Conservation (phyloP, 2,888 invertebrate genomes). For the Pterostichus madidus region DNA sequence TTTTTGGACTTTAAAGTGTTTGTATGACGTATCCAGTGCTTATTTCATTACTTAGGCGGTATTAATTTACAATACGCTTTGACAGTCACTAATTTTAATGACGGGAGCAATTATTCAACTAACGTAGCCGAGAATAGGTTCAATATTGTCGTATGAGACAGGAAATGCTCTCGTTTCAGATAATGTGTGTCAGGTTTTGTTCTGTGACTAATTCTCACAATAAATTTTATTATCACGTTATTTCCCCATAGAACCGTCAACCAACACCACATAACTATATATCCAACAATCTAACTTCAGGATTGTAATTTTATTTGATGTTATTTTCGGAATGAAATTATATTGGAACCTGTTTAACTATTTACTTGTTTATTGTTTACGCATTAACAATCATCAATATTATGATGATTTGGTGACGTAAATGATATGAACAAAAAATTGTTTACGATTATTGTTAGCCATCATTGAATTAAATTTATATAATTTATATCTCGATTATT, state of each 20-base stretch:
- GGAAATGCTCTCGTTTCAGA: slow-evolving; percentile 39
- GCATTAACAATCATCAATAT: neutral
- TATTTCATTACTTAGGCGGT: slow-evolving; percentile 44
- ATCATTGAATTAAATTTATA: too few relatives aligned
- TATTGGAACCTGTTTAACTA: neutral
- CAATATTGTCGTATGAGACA: slow-evolving; percentile 40
- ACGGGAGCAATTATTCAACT: slow-evolving; percentile 60
- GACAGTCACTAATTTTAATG: slow-evolving; percentile 55
- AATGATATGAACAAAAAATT: neutral
- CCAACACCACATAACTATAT: neutral
- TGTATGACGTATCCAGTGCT: neutral
- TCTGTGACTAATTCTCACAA: neutral
- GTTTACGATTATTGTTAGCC: neutral
- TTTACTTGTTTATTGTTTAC: neutral
- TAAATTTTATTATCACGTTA: neutral
- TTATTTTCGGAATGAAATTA: neutral
- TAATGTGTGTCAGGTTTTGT: slow-evolving; percentile 13
- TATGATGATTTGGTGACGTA: neutral
- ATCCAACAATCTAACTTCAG: neutral
- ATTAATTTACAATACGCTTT: slow-evolving; percentile 29
- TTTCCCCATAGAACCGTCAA: neutral
- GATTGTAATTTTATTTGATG: neutral
- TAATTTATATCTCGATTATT: too few relatives aligned
- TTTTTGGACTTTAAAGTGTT: slow-evolving; percentile 10
- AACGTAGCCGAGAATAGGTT: slow-evolving; percentile 45